Evolutionary conservation across 2,113 vertebrate species (phyloP).

Genomic region (Talpa occidentalis): DNA sequence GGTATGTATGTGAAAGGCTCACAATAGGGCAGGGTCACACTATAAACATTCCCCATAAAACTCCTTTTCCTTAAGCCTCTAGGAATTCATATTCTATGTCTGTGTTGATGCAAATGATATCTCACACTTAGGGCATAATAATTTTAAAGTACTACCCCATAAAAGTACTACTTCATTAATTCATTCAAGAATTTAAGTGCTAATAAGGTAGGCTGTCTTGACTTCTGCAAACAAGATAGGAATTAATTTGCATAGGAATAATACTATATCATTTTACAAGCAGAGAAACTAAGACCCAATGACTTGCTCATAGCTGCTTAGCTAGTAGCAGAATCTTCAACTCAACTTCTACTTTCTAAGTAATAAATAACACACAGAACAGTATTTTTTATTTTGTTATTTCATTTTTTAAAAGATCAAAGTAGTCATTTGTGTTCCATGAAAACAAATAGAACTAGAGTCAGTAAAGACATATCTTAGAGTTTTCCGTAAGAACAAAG

Average conservation of each 20-base stretch:
- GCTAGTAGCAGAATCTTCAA: not conserved
- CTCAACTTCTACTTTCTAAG: conserved; percentile 31
- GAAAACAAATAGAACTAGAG: conserved; percentile 22
- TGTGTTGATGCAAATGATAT: not conserved
- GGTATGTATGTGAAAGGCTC: not conserved
- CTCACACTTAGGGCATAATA: conserved; percentile 2
- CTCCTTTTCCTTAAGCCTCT: not conserved
- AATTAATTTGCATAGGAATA: not conserved
- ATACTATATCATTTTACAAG: conserved; percentile 21
- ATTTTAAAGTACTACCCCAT: not conserved
- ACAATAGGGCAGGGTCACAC: not conserved
- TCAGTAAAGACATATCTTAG: not conserved
- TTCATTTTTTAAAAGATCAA: conserved; percentile 27
- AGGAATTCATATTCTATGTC: not conserved
- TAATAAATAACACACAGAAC: not conserved
- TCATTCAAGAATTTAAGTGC: not conserved
- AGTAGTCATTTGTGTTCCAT: conserved; percentile 6
- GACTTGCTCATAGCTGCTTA: not conserved
- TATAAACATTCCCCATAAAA: not conserved
- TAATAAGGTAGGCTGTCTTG: not conserved
- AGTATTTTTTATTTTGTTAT: conserved; percentile 39
- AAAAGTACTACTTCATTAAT: not conserved
- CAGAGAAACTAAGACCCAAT: not conserved
- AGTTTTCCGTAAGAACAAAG: conserved; percentile 9
- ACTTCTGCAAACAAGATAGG: not conserved